Evolutionary conservation across 2,888 invertebrate species (phyloP).

Genomic region (Lycocerus yunnanus): DNA sequence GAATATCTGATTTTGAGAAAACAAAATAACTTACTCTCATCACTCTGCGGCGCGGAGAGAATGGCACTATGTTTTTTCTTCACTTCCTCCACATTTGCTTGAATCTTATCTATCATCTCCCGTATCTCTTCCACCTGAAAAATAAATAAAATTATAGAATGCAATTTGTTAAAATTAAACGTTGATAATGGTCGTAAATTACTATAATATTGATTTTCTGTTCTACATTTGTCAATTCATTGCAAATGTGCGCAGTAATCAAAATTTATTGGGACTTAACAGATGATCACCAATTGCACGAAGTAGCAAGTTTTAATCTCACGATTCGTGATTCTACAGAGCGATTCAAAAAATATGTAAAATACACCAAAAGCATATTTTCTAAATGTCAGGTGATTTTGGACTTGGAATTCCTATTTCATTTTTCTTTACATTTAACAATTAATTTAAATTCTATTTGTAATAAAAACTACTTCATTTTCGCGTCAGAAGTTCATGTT

Average conservation of each 20-base stretch:
- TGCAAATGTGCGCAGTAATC: neutral
- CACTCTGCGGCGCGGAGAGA: slow-evolving; percentile 96
- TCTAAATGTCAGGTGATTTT: no score
- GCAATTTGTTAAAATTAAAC: neutral
- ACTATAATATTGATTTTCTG: neutral
- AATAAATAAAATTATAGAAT: neutral
- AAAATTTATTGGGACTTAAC: neutral
- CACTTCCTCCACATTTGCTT: slow-evolving; percentile 98
- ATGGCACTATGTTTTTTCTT: slow-evolving; percentile 99
- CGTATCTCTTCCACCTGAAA: slow-evolving; percentile 97
- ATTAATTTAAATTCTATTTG: no score
- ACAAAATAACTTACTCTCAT: slow-evolving; percentile 83
- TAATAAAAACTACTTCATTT: no score
- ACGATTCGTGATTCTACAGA: neutral
- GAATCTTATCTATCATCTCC: slow-evolving; percentile 99
- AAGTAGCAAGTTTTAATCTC: neutral
- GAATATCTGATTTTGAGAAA: neutral
- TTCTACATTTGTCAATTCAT: neutral
- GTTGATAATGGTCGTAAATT: neutral
- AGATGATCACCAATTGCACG: neutral
- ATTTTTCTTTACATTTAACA: no score
- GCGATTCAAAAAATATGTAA: no score
- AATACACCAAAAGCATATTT: no score
- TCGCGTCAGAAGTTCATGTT: no score
- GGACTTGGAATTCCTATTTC: no score